Evolutionary conservation across 2,888 invertebrate genomes (phyloP).

Genomic region (Ophioninae sp.): DNA sequence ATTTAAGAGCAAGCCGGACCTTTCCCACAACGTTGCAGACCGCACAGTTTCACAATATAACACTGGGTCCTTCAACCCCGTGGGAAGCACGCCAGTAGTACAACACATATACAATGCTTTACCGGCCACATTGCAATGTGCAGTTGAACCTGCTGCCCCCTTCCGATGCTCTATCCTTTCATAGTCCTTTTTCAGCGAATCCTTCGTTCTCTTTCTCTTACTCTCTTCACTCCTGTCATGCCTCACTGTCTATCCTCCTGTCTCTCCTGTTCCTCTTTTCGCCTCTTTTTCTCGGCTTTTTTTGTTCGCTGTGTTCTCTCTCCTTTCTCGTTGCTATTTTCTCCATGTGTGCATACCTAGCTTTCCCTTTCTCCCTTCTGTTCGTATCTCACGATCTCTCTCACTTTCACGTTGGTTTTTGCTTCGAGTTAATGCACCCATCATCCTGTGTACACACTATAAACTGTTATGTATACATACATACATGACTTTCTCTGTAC

Average conservation of each 20-base stretch:
- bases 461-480: neutral
- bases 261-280: too few relatives aligned
- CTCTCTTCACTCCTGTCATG: too few relatives aligned
- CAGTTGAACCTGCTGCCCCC: neutral
- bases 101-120: conserved; percentile 27
- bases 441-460: neutral
- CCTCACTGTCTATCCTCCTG: too few relatives aligned
- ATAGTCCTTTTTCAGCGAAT: conserved; percentile 1
- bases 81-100: conserved; percentile 43
- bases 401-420: conserved; percentile 10
- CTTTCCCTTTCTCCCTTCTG: neutral
- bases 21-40: conserved; percentile 54
- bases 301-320: too few relatives aligned
- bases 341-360: too few relatives aligned
- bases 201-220: neutral
- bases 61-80: conserved; percentile 43
- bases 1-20: conserved; percentile 59
- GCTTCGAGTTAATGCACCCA: conserved; percentile 6
- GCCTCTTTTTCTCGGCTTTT: too few relatives aligned
- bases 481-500: neutral
- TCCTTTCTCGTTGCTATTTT: too few relatives aligned
- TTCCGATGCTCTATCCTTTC: neutral
- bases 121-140: neutral
- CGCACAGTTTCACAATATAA: conserved; percentile 48
- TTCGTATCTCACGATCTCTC: neutral